Conservation (phyloP, 2,888 invertebrate genomes). For the Cepaea hortensis region DNA sequence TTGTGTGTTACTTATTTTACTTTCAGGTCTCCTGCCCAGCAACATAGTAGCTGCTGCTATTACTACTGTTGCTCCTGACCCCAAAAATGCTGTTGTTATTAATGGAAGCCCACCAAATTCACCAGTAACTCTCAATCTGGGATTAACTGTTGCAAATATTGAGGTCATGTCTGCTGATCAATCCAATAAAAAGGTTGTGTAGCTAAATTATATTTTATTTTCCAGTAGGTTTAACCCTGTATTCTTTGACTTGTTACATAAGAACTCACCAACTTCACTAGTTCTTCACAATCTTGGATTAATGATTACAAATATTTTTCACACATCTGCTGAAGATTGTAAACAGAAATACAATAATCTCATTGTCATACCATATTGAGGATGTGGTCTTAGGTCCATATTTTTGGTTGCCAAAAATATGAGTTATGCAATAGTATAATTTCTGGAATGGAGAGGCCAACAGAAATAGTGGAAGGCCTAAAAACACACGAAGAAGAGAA, state of each 20-base stretch:
- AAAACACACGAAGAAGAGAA: too few relatives aligned
- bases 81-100: constrained; percentile 66
- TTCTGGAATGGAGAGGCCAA: too few relatives aligned
- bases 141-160: constrained; percentile 66
- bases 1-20: too few relatives aligned
- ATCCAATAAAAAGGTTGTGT: constrained; percentile 70
- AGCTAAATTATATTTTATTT: background rate
- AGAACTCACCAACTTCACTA: background rate
- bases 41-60: constrained; percentile 62
- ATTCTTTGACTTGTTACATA: background rate
- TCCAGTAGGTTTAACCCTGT: background rate
- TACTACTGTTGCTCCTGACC: constrained; percentile 69
- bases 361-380: too few relatives aligned
- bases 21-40: constrained; percentile 68
- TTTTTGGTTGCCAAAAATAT: too few relatives aligned
- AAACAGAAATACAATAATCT: too few relatives aligned
- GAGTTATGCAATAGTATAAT: too few relatives aligned
- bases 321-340: too few relatives aligned
- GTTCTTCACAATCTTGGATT: too few relatives aligned
- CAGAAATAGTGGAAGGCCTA: too few relatives aligned
- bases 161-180: constrained; percentile 74
- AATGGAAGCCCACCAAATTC: constrained; percentile 64
- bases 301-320: background rate
- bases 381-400: too few relatives aligned
- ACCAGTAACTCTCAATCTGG: constrained; percentile 67